Conservation (phyloP, 2,113 vertebrate genomes). For the Eolophus roseicapilla region DNA sequence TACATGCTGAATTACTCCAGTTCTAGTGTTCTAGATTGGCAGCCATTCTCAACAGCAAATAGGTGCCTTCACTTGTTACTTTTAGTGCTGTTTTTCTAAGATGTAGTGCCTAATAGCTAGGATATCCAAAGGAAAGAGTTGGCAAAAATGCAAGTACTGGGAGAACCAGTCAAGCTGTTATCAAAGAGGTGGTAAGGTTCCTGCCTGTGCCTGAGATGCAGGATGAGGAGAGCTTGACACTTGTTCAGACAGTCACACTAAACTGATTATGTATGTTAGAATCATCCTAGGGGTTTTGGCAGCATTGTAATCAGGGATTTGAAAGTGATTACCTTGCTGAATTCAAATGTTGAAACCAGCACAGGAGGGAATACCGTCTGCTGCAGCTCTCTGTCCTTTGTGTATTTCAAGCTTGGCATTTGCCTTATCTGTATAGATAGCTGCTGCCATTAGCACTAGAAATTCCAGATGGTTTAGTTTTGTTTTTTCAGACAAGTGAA, state of each 20-base stretch:
- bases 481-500: neutral
- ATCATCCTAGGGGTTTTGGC: neutral
- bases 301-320: constrained; percentile 5
- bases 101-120: neutral
- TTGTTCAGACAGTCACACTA: neutral
- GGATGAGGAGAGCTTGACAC: neutral
- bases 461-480: neutral
- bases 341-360: neutral
- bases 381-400: neutral
- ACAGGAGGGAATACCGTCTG: neutral
- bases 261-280: neutral
- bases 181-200: neutral
- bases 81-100: neutral
- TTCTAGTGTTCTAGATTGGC: neutral
- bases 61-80: neutral
- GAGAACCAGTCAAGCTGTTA: neutral
- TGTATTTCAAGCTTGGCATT: neutral
- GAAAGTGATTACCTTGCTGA: constrained; percentile 16
- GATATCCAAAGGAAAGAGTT: neutral
- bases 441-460: neutral
- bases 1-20: neutral
- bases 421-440: neutral
- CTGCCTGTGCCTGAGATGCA: neutral
- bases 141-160: neutral
- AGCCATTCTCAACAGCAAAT: neutral